Conservation (phyloP, 2,888 invertebrate genomes). For the Nebria salina region DNA sequence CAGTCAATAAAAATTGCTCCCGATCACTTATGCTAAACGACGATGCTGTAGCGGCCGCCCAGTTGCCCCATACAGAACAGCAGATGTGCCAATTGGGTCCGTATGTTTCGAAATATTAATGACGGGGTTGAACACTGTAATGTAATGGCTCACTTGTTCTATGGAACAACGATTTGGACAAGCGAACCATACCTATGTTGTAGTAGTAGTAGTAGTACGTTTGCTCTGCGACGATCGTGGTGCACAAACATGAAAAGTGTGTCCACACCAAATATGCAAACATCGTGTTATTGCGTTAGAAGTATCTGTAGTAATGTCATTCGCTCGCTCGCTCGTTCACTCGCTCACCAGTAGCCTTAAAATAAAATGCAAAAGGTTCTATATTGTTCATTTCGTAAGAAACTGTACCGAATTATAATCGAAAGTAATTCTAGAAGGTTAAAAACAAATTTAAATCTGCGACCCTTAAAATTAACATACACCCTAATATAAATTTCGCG, state of each 20-base stretch:
- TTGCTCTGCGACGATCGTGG: background rate
- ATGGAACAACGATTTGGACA: conserved; percentile 14
- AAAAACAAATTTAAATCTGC: background rate
- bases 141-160: conserved; percentile 23
- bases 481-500: background rate
- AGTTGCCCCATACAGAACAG: background rate
- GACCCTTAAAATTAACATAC: background rate
- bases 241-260: too few species aligned
- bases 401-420: background rate
- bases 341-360: too few species aligned
- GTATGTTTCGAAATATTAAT: conserved; percentile 41
- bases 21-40: conserved; percentile 28
- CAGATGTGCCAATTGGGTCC: conserved; percentile 31
- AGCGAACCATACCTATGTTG: background rate
- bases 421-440: conserved; percentile 1
- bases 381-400: background rate
- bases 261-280: too few species aligned
- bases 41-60: background rate
- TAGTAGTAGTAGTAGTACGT: too few species aligned
- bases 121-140: conserved; percentile 27
- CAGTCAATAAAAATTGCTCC: background rate
- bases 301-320: too few species aligned
- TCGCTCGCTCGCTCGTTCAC: too few species aligned
- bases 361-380: too few species aligned
- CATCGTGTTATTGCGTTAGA: too few species aligned